Conservation (phyloP, 2,113 vertebrate genomes). For the Hippopotamus amphibius region DNA sequence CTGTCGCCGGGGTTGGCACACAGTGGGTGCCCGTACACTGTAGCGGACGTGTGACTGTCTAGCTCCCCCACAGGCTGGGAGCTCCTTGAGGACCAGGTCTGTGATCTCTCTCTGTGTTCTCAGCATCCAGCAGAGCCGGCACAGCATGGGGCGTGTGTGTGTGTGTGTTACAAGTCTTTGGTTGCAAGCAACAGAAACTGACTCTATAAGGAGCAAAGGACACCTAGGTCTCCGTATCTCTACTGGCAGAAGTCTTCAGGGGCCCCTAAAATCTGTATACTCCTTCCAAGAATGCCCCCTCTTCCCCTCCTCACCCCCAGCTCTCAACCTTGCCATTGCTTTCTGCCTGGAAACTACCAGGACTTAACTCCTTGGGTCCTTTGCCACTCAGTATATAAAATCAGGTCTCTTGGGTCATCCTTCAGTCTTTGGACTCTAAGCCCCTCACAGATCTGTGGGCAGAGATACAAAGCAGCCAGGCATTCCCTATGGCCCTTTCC, state of each 20-base stretch:
- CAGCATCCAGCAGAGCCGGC: not conserved
- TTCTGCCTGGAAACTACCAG: not conserved
- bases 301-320: no score
- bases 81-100: not conserved
- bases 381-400: not conserved
- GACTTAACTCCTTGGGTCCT: not conserved
- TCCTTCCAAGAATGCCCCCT: no score
- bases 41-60: not conserved
- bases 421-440: not conserved
- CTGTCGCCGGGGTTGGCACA: not conserved
- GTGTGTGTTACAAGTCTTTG: not conserved
- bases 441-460: not conserved
- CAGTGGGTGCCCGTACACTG: not conserved
- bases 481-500: not conserved
- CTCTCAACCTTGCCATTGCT: not conserved
- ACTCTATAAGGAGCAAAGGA: not conserved
- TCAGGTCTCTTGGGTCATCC: not conserved
- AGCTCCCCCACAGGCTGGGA: not conserved
- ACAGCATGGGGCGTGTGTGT: not conserved
- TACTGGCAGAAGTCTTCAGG: not conserved
- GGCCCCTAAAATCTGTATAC: not conserved
- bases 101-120: not conserved
- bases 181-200: not conserved
- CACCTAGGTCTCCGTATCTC: no score
- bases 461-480: not conserved